Conservation (phyloP, 2,797 vertebrate genomes). For the Eulemur mongoz region DNA sequence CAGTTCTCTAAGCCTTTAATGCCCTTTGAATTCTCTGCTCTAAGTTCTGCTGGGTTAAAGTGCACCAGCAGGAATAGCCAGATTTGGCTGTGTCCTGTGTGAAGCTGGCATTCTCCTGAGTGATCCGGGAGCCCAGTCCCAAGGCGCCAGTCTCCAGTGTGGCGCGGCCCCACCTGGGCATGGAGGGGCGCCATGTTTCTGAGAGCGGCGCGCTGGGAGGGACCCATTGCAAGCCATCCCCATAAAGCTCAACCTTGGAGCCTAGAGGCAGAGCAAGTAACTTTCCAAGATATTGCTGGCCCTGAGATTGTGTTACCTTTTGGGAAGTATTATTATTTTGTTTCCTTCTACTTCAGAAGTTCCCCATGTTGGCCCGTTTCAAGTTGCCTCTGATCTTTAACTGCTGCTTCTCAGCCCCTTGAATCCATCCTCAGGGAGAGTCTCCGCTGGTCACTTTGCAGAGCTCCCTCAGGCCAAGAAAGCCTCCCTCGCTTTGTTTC, state of each 20-base stretch:
- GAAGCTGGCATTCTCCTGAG: not conserved
- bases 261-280: not conserved
- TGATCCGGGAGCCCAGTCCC: accelerated
- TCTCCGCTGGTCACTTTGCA: constrained; percentile 75
- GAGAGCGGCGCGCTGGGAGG: not conserved
- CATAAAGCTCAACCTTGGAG: not conserved
- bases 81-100: not conserved
- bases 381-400: constrained; percentile 71
- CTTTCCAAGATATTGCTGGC: not conserved
- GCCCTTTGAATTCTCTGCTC: constrained; percentile 1
- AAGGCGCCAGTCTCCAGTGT: accelerated
- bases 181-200: not conserved
- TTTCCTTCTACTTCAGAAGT: constrained; percentile 15
- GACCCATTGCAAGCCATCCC: accelerated
- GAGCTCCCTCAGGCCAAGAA: constrained; percentile 71
- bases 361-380: constrained; percentile 12
- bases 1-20: constrained; percentile 32
- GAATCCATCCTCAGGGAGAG: constrained; percentile 76
- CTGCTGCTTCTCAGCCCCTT: constrained; percentile 71
- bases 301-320: not conserved
- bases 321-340: not conserved
- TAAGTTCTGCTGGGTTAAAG: not conserved
- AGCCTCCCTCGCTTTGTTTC: constrained; percentile 63
- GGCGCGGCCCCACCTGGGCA: not conserved
- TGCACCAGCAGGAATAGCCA: not conserved